Conservation (phyloP, 2,113 vertebrate genomes). For the Fulica atra region DNA sequence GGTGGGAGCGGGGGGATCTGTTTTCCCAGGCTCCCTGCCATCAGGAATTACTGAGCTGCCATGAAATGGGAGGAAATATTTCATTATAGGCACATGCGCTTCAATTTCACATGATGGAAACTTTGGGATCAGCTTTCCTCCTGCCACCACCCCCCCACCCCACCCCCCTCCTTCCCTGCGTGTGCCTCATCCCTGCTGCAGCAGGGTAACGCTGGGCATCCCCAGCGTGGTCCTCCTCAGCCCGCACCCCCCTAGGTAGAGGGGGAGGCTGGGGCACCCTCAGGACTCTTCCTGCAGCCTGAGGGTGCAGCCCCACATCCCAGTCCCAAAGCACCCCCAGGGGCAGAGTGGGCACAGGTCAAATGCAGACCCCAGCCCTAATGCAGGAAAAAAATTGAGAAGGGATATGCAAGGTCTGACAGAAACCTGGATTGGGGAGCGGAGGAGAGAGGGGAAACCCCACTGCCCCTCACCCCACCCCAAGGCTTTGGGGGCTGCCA, state of each 20-base stretch:
- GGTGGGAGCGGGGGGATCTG: constrained; percentile 66
- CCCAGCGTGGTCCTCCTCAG: background rate
- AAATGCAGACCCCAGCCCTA: too few species aligned
- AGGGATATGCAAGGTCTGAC: fast-evolving
- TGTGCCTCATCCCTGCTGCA: background rate
- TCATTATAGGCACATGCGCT: constrained; percentile 82
- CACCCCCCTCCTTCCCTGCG: background rate
- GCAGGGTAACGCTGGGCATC: background rate
- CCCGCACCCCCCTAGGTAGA: fast-evolving
- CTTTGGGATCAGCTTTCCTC: constrained; percentile 52
- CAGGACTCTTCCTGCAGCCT: fast-evolving
- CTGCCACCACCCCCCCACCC: too few species aligned
- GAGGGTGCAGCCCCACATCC: background rate
- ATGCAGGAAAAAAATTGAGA: too few species aligned
- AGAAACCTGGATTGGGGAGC: background rate
- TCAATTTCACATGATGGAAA: constrained; percentile 77
- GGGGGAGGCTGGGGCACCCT: fast-evolving
- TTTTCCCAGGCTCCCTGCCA: constrained; percentile 76
- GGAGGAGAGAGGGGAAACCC: background rate
- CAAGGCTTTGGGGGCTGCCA: background rate
- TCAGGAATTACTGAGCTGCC: constrained; percentile 77
- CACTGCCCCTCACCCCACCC: fast-evolving
- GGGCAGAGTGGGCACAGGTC: fast-evolving
- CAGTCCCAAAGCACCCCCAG: fast-evolving
- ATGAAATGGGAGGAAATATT: constrained; percentile 82